A percentile compares a stretch with the other conserved stretches of the same genome.
Conservation (phyloP, 2,113 vertebrate genomes). For the Aspidoscelis tigris region DNA sequence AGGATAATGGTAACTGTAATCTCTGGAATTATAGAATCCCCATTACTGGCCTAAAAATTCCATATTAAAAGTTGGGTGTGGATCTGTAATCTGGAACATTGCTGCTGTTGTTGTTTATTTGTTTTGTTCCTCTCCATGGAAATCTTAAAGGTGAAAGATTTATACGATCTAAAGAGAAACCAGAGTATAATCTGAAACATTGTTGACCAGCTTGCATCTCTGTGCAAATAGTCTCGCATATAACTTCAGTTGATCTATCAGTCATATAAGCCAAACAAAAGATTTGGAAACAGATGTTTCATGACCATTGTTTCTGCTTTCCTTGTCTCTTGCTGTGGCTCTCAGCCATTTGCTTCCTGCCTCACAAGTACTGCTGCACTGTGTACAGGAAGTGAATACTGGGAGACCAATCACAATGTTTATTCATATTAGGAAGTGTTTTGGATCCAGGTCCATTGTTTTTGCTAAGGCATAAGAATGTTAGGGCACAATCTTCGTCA, state of each 20-base stretch:
- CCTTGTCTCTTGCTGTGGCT: background rate
- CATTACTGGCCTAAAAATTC: no score
- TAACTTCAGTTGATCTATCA: background rate
- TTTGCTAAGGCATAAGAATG: background rate
- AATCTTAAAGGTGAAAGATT: background rate
- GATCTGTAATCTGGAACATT: background rate
- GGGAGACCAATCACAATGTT: background rate
- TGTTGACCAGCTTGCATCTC: background rate
- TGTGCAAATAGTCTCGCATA: background rate
- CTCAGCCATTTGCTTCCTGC: background rate
- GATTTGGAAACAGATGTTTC: background rate
- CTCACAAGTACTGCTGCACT: background rate
- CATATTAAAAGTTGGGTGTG: no score
- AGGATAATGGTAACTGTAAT: no score
- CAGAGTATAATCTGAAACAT: background rate
- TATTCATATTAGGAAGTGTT: accelerated
- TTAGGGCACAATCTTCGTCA: background rate
- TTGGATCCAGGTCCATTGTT: slow-evolving; percentile 3
- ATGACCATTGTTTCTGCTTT: background rate
- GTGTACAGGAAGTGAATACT: background rate
- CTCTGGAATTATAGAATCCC: no score
- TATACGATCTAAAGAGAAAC: background rate
- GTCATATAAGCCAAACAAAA: background rate
- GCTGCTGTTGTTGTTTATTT: no score
- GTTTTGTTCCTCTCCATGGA: background rate